Evolutionary conservation across 2,888 invertebrate genomes (phyloP), one percentile per base, ranked within the genome.

Genomic region (Tipula unca): DNA sequence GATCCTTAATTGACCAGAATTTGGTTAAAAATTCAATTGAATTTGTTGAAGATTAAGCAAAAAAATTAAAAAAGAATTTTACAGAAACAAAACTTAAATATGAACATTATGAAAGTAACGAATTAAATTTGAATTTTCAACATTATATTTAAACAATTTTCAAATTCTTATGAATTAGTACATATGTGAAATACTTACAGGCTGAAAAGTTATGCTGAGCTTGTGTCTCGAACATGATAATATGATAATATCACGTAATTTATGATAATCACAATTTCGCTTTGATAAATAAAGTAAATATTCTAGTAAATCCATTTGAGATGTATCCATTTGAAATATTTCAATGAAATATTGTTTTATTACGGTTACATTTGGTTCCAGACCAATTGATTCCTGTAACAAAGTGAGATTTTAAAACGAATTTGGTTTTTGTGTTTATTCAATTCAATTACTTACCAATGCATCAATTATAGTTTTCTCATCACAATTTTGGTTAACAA

Each of bases 391-490:
- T 86, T 90, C 90, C 89, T 89, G 85, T 3, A 8, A 86, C 35
- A 35, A 35, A 35, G 6, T 39, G 13, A 13, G 0, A 39, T 39
- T 39, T 10, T 39, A 4, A 35, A 35, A 39, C 13, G 13, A 39
- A n/a, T 48, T 48, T 32, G 6, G 36, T n/a, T 85, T 48, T 48
- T 85, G 54, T 1, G 82, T 48, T 14, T 54, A 25, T 17, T n/a
- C n/a, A n/a, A n/a, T n/a, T n/a, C 35, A 13, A 83, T 35, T 25
- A 82, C 87, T 88, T 87, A 89, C 89, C 88, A 91, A 88, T 87
- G 91, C 90, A 89, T 90, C 90, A 88, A 89, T 89, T 88, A 91
- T 88, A 86, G 88, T 88, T 86, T 89, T 88, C 87, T 90, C 90
- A 86, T 89, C 89, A 86, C 89, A 88, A 87, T 90, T 89, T 54